Percentiles rank a stretch among this genome's conserved stretches.
Conservation (phyloP, 2,888 invertebrate genomes). For the Hyposoter didymator region DNA sequence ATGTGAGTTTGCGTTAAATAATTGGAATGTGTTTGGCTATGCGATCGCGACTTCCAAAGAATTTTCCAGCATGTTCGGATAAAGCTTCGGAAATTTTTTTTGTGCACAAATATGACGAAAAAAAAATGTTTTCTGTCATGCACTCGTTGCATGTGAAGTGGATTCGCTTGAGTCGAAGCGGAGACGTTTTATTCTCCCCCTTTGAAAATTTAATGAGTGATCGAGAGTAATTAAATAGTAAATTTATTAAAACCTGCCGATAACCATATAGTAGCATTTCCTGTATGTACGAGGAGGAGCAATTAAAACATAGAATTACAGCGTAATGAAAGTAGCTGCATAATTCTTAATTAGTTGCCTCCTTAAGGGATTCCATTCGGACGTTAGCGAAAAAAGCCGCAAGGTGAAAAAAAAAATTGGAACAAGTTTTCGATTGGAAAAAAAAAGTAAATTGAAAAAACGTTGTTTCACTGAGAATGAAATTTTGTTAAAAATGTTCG, state of each 20-base stretch:
- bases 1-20: not conserved
- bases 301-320: conserved; percentile 24
- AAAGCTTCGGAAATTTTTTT: not conserved
- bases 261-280: not conserved
- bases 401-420: not conserved
- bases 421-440: not conserved
- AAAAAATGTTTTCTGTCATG: not conserved
- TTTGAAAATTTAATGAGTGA: not conserved
- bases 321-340: conserved; percentile 6
- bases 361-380: not conserved
- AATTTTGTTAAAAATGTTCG: no score
- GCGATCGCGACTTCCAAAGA: not conserved
- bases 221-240: not conserved
- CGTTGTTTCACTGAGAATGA: no score
- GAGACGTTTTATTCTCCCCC: not conserved
- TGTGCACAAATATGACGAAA: not conserved
- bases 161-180: no score
- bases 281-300: not conserved
- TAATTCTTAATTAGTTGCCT: conserved; percentile 3
- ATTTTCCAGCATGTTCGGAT: not conserved
- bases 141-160: not conserved
- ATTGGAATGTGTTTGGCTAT: not conserved
- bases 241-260: conserved; percentile 15
- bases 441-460: not conserved
- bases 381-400: not conserved